phyloP scores from a whole-genome alignment of 64 coral and sea anemone species.

The Pocillopora verrucosa region DNA sequence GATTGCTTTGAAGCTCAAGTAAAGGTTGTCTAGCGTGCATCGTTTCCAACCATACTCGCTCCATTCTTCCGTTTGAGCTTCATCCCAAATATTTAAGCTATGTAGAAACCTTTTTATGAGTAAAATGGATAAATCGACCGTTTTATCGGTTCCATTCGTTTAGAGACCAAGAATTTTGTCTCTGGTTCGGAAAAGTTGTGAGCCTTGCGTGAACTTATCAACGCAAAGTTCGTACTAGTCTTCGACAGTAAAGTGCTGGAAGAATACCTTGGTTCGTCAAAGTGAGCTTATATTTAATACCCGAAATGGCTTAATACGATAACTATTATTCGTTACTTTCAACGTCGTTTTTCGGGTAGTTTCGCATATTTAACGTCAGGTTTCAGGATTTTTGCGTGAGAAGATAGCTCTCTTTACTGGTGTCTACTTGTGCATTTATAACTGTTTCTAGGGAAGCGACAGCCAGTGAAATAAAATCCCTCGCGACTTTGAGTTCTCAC shows the following conservation, averaged over 20 bases:
- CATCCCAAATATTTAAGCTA: constrained; percentile 41
- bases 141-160: neutral
- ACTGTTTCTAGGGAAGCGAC: neutral
- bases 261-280: constrained; percentile 34
- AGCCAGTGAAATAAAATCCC: neutral
- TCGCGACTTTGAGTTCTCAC: neutral
- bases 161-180: neutral
- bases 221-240: neutral
- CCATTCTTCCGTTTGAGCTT: constrained; percentile 34
- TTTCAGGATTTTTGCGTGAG: neutral
- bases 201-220: neutral
- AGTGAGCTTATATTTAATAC: constrained; percentile 10
- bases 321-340: neutral
- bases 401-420: too few relatives aligned
- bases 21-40: neutral
- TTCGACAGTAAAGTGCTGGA: neutral
- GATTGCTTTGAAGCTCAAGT: neutral
- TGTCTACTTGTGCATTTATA: neutral
- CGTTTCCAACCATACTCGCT: neutral
- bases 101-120: neutral
- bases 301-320: constrained; percentile 33
- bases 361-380: neutral
- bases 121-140: neutral
- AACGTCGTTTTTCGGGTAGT: neutral
- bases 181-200: neutral